Base-by-base conservation (phyloP, 2,797 vertebrate genomes). In the Luscinia luscinia region DNA sequence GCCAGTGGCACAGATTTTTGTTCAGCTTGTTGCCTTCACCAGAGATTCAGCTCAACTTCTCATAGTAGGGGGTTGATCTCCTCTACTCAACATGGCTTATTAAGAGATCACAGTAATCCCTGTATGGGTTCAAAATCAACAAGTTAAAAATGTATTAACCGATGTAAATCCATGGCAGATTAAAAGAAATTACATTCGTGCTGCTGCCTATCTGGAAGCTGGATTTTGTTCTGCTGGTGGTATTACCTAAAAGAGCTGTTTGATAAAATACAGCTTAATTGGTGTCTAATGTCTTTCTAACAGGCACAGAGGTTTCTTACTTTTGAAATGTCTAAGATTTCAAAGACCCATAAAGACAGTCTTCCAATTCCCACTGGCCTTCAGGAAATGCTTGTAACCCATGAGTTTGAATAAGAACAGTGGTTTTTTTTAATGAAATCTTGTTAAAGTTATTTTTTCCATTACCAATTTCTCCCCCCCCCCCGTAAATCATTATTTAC, bases 401-500 rank as follows among this genome's bases (percentile, higher is more conserved):
- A 74, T 89, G 54, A 92, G 63, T 75, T 45, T 81, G 94, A 94
- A 86, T 80, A 86, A 93, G 87, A 88, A 45, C 77, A 92, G 26
- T n/a, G 28, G 1, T 18, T 30, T 57, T 78, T 96, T 95, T 95
- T 77, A 51, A 92, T 90, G 66, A 87, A 93, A 87, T 80, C 62
- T 89, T 66, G 40, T 79, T 95, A 69, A 88, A 88, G 85, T 49
- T 91, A 73, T 88, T 95, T 95, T 94, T 94, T 92, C 89, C 90
- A 87, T 93, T 89, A 92, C 73, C 34, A 45, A 28, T 83, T 67
- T 81, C 66, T 81, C 28, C 26, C 57, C 75, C 32, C 57, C 40
- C 75, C 32, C 57, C 40, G 34, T 5, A 18, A 61, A 90, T 69
- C 36, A 66, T 81, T 93, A 92, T 87, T 95, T 92, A 77, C 75